Conservation (phyloP, 2,797 vertebrate species). For the Epinephelus malabaricus region DNA sequence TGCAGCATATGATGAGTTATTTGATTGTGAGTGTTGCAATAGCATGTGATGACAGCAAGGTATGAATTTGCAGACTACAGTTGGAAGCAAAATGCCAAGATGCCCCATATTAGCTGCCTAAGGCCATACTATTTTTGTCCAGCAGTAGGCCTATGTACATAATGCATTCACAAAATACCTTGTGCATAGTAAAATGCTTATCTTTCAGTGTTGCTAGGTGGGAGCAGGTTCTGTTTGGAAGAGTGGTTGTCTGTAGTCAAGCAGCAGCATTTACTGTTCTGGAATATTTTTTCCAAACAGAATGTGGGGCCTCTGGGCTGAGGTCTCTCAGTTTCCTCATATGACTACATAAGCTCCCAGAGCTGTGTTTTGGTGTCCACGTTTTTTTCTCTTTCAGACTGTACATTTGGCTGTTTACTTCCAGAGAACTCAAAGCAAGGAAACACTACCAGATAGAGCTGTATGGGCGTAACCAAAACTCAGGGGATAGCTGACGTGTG, state of each 20-base stretch:
- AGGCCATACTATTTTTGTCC: constrained; percentile 23
- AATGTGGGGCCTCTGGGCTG: constrained; percentile 29
- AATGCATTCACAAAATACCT: constrained; percentile 32
- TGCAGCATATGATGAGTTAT: background rate
- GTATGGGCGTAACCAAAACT: constrained; percentile 68
- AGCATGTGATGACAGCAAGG: constrained; percentile 4
- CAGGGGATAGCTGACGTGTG: constrained; percentile 67
- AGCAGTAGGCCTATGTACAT: constrained; percentile 13
- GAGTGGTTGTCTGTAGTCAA: constrained; percentile 64
- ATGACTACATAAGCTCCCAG: constrained; percentile 26
- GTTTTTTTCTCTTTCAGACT: constrained; percentile 26
- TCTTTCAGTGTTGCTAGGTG: constrained; percentile 67
- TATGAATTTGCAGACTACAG: background rate
- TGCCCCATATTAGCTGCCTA: constrained; percentile 8
- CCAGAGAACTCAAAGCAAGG: constrained; percentile 38
- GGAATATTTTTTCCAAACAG: constrained; percentile 40
- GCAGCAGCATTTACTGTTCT: constrained; percentile 58
- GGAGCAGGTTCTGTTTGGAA: constrained; percentile 55
- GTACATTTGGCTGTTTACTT: constrained; percentile 63
- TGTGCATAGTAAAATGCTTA: constrained; percentile 30
- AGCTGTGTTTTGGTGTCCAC: constrained; percentile 28
- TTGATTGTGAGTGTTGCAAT: background rate
- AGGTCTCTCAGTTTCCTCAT: constrained; percentile 38
- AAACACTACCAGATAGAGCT: constrained; percentile 57
- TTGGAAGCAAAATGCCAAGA: constrained; percentile 4